These are phyloP conservation scores for Lepidurus packardi DNA, from an alignment of 1,140 invertebrate genomes.

Conservation along the genomic window DNA sequence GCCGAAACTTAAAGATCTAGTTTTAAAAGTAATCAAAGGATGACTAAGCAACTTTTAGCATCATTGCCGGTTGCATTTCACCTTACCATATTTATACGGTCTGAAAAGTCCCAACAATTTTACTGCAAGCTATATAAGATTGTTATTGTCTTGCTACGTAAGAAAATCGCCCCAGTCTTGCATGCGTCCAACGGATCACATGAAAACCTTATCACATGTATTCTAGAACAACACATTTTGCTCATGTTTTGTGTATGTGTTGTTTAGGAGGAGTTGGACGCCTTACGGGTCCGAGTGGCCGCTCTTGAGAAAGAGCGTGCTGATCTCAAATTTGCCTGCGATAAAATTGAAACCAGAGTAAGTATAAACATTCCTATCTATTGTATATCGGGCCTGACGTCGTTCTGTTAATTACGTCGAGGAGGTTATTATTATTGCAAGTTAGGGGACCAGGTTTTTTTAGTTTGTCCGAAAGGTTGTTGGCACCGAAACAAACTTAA, in stretches of 20 bases:
- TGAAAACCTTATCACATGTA: too few species aligned
- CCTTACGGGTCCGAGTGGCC: conserved; percentile 72
- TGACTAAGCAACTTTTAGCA: background rate
- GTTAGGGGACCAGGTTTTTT: background rate
- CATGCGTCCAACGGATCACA: background rate
- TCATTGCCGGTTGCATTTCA: conserved; percentile 24
- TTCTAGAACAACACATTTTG: background rate
- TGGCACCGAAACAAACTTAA: background rate
- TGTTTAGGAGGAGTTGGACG: conserved; percentile 74
- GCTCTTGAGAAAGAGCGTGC: conserved; percentile 78
- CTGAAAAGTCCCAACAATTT: background rate
- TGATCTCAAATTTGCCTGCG: conserved; percentile 77
- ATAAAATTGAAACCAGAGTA: conserved; percentile 84
- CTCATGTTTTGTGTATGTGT: conserved; percentile 41
- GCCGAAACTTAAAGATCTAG: background rate
- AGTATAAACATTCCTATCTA: conserved; percentile 43
- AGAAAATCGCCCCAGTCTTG: background rate
- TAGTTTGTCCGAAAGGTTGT: background rate
- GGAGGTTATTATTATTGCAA: too few species aligned
- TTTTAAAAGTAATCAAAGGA: conserved; percentile 19
- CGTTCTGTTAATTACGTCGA: too few species aligned
- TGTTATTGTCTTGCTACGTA: too few species aligned
- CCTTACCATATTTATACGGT: background rate
- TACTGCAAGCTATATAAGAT: background rate
- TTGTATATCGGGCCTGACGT: too few species aligned